Percentiles rank a stretch among this genome's conserved stretches.
Evolutionary conservation across 2,888 invertebrate species (phyloP).

Genomic region (Lepetodrilus schrolli): DNA sequence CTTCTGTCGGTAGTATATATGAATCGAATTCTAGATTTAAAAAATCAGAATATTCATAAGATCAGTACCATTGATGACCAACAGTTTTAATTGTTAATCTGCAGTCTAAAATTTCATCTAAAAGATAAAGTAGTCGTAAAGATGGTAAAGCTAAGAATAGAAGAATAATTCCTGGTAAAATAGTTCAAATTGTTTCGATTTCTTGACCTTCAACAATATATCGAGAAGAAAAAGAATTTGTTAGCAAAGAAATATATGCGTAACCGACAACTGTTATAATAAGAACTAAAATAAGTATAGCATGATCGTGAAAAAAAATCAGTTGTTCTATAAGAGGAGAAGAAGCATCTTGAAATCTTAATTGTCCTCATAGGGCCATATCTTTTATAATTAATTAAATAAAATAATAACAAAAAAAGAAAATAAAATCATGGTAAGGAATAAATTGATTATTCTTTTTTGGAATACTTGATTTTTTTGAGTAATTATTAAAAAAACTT

Average conservation of each 20-base stretch:
- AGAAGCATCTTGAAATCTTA: conserved; percentile 29
- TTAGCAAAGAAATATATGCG: conserved; percentile 10
- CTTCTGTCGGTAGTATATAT: conserved; percentile 66
- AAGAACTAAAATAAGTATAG: conserved; percentile 10
- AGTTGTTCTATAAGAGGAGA: conserved; percentile 13
- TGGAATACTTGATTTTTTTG: no score
- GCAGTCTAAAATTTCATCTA: conserved; percentile 20
- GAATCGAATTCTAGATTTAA: conserved; percentile 71
- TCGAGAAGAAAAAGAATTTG: conserved; percentile 17
- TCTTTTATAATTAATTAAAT: background rate
- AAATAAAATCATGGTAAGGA: no score
- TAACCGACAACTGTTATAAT: conserved; percentile 28
- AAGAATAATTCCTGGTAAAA: conserved; percentile 15
- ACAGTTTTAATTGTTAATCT: conserved; percentile 70
- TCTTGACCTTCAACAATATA: conserved; percentile 28
- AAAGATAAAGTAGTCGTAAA: conserved; percentile 9
- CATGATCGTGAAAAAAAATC: conserved; percentile 4
- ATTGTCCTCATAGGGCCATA: conserved; percentile 34
- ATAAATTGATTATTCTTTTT: no score
- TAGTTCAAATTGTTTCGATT: conserved; percentile 33
- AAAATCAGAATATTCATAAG: conserved; percentile 71
- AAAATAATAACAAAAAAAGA: no score
- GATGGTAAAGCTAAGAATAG: conserved; percentile 28
- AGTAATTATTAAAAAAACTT: no score
- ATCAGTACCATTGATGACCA: conserved; percentile 75